A percentile compares a stretch with the other conserved stretches of the same genome.
Conservation (phyloP, 2,888 invertebrate genomes). For the Ophraella communa region DNA sequence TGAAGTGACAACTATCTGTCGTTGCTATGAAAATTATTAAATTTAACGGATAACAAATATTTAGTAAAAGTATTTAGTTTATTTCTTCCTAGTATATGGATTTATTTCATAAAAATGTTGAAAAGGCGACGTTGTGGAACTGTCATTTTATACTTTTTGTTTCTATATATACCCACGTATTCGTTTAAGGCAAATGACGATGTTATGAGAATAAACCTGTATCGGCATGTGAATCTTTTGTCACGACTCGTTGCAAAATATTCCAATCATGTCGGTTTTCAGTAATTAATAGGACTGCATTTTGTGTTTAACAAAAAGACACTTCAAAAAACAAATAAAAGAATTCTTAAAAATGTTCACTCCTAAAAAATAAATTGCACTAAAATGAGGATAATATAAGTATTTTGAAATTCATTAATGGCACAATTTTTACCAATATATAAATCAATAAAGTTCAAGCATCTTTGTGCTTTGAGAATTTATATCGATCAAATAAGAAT, state of each 20-base stretch:
- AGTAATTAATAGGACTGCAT: conserved; percentile 20
- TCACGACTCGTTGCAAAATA: conserved; percentile 24
- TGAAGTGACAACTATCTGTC: no score
- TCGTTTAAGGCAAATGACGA: conserved; percentile 16
- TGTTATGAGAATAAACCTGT: conserved; percentile 19
- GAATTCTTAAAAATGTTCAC: not conserved
- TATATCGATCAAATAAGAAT: no score
- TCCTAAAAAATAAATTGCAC: not conserved
- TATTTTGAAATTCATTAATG: no score
- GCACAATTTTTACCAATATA: no score
- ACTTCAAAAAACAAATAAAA: not conserved
- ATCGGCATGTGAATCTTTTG: conserved; percentile 27
- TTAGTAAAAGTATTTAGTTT: no score
- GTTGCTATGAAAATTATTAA: no score
- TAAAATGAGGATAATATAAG: not conserved
- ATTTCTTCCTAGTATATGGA: no score
- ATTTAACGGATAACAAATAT: no score
- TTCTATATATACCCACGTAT: conserved; percentile 3
- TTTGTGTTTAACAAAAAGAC: conserved; percentile 9
- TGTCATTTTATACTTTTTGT: not conserved
- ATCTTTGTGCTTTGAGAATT: no score
- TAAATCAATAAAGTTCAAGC: no score
- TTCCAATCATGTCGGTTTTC: conserved; percentile 18
- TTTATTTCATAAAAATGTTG: no score
- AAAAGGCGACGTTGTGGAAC: not conserved